Evolutionary conservation across 2,113 vertebrate genomes (phyloP), one percentile per base, ranked within the genome.

Genomic region (Lates calcarifer): DNA sequence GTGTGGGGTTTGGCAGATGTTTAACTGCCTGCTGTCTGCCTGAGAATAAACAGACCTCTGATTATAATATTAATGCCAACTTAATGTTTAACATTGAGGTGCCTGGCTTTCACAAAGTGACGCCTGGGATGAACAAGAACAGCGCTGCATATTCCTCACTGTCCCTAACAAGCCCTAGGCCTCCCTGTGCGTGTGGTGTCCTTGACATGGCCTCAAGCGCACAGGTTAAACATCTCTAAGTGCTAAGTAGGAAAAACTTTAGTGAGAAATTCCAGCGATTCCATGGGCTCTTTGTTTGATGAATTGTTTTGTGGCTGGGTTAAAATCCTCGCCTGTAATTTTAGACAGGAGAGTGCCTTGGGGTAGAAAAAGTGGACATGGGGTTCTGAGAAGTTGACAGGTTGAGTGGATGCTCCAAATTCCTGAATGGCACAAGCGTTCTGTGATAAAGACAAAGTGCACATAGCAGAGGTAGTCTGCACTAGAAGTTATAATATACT

Each of bases 11-110:
- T 31, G 24, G 62, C 28, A 72, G 31, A 28, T 71, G 41, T 82
- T 87, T 66, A 78, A 81, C 69, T 61, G 73, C 78, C 63, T 70
- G 68, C 72, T 86, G 71, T 81, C 67, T 7, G 39, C 24, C 24
- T 78, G 81, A 91, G 55, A 75, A 83, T 70, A 78, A 85, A 85
- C 89, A 90, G 88, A 75, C 80, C 61, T 67, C 72, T 85, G 75
- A 87, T 82, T 87, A 81, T 74, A 72, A 84, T 82, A 81, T 85
- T 71, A 87, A 85, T 75, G 82, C 79, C 85, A 84, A 82, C 73
- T 78, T 83, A 60, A 84, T 80, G 71, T 75, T 80, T 76, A 66
- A 61, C 77, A 81, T 58, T 49, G 61, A 72, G 71, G 49, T 49
- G 72, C 29, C 74, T 82, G 81, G 83, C 53, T 79, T 74, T 87